These are phyloP conservation scores for Melieria picta DNA, from an alignment of 2,888 invertebrate genomes.

Conservation along the genomic window DNA sequence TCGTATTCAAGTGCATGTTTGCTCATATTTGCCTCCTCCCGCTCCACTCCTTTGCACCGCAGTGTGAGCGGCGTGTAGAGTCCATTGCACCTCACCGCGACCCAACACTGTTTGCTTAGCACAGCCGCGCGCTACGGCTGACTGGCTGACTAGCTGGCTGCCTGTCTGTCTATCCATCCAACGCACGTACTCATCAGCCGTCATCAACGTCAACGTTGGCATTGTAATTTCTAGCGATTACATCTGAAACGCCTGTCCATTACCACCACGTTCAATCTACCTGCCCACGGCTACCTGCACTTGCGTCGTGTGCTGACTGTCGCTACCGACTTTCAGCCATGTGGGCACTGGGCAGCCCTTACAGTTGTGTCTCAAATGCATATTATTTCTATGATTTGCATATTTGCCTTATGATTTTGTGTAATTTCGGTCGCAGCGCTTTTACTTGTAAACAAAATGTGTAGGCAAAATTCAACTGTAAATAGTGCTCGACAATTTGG, in stretches of 20 bases:
- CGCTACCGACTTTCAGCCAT: background rate
- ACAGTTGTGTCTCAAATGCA: background rate
- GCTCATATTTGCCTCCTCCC: no score
- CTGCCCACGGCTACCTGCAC: background rate
- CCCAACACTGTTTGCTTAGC: no score
- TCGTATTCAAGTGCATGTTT: no score
- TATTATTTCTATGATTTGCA: background rate
- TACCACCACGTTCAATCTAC: slow-evolving; percentile 23
- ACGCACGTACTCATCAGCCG: background rate
- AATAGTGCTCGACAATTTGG: background rate
- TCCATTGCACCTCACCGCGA: no score
- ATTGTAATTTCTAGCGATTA: slow-evolving; percentile 35
- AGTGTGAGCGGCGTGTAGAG: no score
- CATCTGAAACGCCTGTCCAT: slow-evolving; percentile 31
- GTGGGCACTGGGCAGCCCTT: background rate
- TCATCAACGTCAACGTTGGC: slow-evolving; percentile 25
- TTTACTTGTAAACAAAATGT: no score
- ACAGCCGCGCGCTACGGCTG: no score
- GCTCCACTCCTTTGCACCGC: no score
- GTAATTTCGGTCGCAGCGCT: no score
- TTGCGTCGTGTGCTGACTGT: background rate
- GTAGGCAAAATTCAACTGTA: background rate
- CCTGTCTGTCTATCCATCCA: no score
- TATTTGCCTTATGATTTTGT: background rate
- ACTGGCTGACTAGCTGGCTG: no score